Evolutionary conservation across 2,888 invertebrate species (phyloP), one percentile per base, ranked within the genome.

Genomic region (Xanthorhoe designata): DNA sequence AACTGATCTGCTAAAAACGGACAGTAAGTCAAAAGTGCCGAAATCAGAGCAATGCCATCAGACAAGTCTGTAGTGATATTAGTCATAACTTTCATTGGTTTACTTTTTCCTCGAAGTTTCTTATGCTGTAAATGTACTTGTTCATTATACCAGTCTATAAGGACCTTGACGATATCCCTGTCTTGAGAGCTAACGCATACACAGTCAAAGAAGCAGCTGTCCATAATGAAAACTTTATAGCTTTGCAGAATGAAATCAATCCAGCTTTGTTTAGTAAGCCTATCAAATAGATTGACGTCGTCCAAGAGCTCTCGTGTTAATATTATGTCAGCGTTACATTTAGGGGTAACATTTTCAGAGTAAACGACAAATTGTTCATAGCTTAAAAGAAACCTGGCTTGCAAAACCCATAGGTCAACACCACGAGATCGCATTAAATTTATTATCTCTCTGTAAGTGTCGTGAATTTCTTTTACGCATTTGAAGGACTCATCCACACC

Each of bases 171-270:
- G 79, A 88, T 79, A 79, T 89, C 75, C 75, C 84, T 82, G 65
- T 89, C 78, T 71, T 86, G 76, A 10, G 79, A 78, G 73, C 80
- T 89, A 19, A 88, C 80, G 75, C 91, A 91, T 24, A 89, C 82
- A 66, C 90, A 92, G 54, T 93, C 92, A 78, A 91, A 90, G 68
- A 92, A 92, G 69, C 94, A 90, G 72, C 92, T 88, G 13, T 89
- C 89, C 76, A 95, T 83, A 6, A 94, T 83, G 52, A 95, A 94
- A 19, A 93, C 91, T 83, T 95, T 95, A 75, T 94, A 95, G 51
- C 94, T 94, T 83, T 95, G 95, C 61, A 95, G 80, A 73, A 95
- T 88, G 42, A 96, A 84, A 77, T 96, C 96, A 17, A 95, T 75
- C 96, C 96, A 96, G 68, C 91, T 90, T 79, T 92, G 93, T 76